Percentiles rank a stretch among this genome's conserved stretches.
Conservation (phyloP, 2,797 vertebrate genomes). For the Pantherophis vulpinus region DNA sequence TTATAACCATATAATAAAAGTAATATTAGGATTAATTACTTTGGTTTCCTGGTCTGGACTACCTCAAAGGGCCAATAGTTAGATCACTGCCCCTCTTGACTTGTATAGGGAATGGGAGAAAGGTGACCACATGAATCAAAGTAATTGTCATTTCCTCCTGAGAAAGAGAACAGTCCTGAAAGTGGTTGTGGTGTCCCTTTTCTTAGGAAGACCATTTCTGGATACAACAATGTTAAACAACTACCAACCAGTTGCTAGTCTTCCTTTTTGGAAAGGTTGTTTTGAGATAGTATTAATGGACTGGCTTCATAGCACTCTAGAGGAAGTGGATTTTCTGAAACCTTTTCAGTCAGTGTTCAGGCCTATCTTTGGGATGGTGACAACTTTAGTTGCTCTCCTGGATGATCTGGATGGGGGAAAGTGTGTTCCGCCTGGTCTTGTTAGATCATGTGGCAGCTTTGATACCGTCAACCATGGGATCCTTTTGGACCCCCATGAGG, state of each 20-base stretch:
- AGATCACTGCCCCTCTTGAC: background rate
- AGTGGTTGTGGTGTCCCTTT: background rate
- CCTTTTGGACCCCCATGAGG: background rate
- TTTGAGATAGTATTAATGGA: background rate
- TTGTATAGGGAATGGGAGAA: background rate
- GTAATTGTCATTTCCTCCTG: background rate
- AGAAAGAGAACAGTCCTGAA: background rate
- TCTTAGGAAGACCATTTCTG: background rate
- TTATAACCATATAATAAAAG: background rate
- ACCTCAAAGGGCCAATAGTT: background rate
- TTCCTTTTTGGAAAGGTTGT: background rate
- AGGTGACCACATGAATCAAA: background rate
- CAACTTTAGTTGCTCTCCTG: background rate
- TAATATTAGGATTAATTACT: background rate
- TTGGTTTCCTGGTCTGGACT: background rate
- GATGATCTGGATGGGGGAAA: background rate
- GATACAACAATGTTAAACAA: background rate
- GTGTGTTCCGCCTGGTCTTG: background rate
- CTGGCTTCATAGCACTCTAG: background rate
- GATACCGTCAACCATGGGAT: background rate
- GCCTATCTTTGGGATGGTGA: background rate
- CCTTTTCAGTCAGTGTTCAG: background rate
- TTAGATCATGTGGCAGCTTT: background rate
- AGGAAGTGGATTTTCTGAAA: background rate
- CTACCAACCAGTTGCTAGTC: background rate